Evolutionary conservation across 2,797 vertebrate species (phyloP), one percentile per base, ranked within the genome.

Genomic region (Eptatretus atami): DNA sequence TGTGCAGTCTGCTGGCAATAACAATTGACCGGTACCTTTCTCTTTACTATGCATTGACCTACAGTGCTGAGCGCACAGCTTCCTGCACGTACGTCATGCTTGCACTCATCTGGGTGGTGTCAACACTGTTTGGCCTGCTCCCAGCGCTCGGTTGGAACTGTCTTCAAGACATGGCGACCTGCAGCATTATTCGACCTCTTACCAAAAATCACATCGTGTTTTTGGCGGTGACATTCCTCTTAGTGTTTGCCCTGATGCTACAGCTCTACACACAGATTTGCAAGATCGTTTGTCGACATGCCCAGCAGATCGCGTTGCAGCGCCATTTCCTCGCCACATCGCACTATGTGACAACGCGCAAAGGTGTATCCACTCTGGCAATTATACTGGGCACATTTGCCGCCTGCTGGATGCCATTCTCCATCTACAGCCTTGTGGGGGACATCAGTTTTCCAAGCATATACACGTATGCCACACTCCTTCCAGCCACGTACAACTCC

Each of bases 321-420:
- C 78, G 83, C 68, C 86, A 92, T 71, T 78, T 85, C 66, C 75
- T 83, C 65, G 76, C 83, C 10, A 69, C 76, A 64, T 79, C 73
- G 54, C 80, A 79, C 71, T 73, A 81, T 3, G 74, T 79, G 69
- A 98, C 92, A 52, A 77, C 78, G 13, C 76, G 81, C n/a, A 79
- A 80, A 65, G 84, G 85, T 69, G 81, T 86, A 15, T 80, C 82
- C 65, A 80, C 82, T 1, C 67, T 92, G 67, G 75, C 83, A 2
- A 65, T 86, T 71, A 77, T 86, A 69, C 76, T 94, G 64, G 79
- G 83, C 11, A 77, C 85, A 67, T 86, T 92, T 11, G 83, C 83
- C 6, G 81, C 79, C 53, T 94, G 85, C 73, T 94, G 88, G 88
- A 73, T 87, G 73, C 86, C 86, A 65, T 86, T 92, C n/a, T 79